Conservation (phyloP, 1,140 invertebrate species). For the Aphidius gifuensis region DNA sequence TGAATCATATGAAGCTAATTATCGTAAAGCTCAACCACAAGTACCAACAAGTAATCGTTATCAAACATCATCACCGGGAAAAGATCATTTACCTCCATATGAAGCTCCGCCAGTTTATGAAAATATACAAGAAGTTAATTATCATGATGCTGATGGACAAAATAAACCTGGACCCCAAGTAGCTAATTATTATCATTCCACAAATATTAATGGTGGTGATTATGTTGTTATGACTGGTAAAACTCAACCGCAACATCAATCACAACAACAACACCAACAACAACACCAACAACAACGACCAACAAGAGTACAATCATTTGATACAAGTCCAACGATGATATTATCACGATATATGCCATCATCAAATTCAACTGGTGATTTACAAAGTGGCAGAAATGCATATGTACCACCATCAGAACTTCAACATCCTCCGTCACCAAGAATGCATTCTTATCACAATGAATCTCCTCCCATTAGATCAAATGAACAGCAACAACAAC, state of each 20-base stretch:
- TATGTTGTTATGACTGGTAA: conserved; percentile 55
- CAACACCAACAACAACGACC: conserved; percentile 33
- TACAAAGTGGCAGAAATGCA: conserved; percentile 40
- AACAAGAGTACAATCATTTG: conserved; percentile 28
- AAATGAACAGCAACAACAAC: conserved; percentile 28
- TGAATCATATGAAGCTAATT: conserved; percentile 58
- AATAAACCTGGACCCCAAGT: conserved; percentile 56
- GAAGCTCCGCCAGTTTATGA: conserved; percentile 69
- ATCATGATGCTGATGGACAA: conserved; percentile 44
- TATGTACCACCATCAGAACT: conserved; percentile 53
- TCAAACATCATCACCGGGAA: conserved; percentile 47
- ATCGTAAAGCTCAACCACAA: conserved; percentile 67
- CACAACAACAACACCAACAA: conserved; percentile 32
- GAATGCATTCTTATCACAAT: conserved; percentile 36
- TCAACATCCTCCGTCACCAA: conserved; percentile 35
- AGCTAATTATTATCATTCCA: conserved; percentile 47
- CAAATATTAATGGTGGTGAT: conserved; percentile 50
- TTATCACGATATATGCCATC: conserved; percentile 39
- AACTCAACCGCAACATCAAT: conserved; percentile 26
- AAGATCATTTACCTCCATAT: conserved; percentile 54
- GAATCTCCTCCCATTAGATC: conserved; percentile 40
- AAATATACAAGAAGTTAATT: conserved; percentile 64
- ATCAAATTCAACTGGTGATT: conserved; percentile 31
- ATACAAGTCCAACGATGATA: conserved; percentile 18
- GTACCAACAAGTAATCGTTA: conserved; percentile 64